phyloP scores from a whole-genome alignment of 2,888 invertebrate species.

The Apocheima hispidaria region DNA sequence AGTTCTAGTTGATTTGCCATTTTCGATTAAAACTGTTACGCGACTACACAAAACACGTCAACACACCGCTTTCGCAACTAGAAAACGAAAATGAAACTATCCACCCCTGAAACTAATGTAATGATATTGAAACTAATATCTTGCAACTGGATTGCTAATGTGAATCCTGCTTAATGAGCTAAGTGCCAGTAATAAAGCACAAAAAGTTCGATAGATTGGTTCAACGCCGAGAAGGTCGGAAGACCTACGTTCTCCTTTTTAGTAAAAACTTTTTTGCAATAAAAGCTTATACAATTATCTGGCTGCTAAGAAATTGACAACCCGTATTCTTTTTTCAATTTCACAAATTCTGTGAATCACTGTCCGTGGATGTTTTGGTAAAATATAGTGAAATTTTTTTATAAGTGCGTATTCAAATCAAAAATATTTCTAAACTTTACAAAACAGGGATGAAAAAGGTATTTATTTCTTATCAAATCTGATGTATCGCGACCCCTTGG shows the following conservation, averaged over 20 bases:
- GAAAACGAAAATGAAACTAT: no score
- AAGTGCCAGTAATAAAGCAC: no score
- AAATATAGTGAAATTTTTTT: constrained; percentile 60
- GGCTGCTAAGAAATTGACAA: constrained; percentile 47
- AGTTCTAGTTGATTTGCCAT: no score
- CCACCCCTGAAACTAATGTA: no score
- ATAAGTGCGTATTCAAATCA: constrained; percentile 46
- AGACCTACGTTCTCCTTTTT: neutral
- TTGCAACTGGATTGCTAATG: no score
- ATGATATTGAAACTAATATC: no score
- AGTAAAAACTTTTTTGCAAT: neutral
- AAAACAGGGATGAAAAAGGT: constrained; percentile 55
- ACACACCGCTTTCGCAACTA: no score
- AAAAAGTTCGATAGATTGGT: no score
- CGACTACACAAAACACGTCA: no score
- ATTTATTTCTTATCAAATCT: constrained; percentile 54
- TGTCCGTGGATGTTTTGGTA: constrained; percentile 65
- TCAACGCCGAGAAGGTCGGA: no score
- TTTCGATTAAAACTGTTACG: no score
- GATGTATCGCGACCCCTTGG: constrained; percentile 64
- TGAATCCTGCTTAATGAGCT: no score
- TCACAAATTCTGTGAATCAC: constrained; percentile 54
- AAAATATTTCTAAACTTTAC: constrained; percentile 47
- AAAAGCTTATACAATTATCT: constrained; percentile 36
- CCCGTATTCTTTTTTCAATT: constrained; percentile 69